Base-by-base conservation (phyloP, 53 echinoderm and acorn worm genomes). In the Apostichopus leukothele region DNA sequence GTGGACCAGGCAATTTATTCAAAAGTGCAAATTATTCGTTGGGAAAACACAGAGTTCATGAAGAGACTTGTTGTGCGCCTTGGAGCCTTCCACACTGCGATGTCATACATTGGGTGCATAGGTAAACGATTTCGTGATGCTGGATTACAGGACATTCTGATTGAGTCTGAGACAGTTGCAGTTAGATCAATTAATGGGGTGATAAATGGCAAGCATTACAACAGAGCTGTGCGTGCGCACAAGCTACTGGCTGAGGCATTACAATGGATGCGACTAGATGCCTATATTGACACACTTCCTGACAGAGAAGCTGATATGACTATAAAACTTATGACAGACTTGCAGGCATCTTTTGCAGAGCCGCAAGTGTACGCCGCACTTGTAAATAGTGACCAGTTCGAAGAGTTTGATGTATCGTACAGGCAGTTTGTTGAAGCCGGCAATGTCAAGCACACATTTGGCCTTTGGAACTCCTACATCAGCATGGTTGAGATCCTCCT, bases 1-100 rank as follows among this genome's bases (percentile, higher is more conserved):
- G 73, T 88, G 1, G 94, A 94, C 51, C 94, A 94, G 52, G 91
- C 92, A 0, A 94, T 92, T 54, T 94, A 90, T 75, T 20, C 75
- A 16, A 92, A 94, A 68, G 90, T 77, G 3, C 92, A 94, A 78
- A 8, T n/a, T 0, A 79, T 94, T 7, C 53, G 92, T 57, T 94
- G 94, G 94, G 87, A 92, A 21, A 91, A 55, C 27, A 57, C 88
- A 53, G 1, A 19, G 5, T 86, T 89, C 60, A 88, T 59, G 84
- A 20, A 89, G n/a, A 50, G 94, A 57, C 21, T 91, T n/a, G 91
- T 89, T 9, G 83, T 91, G 10, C 73, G 92, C 23, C 89, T 89
- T 12, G 91, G 91, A 18, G 91, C 76, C 0, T 91, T 91, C n/a
- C 89, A 91, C 59, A 92, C 92, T 7, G 50, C 86, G 14, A 84